phyloP scores from a whole-genome alignment of 2,888 invertebrate species.

The Eretmocerus hayati region DNA sequence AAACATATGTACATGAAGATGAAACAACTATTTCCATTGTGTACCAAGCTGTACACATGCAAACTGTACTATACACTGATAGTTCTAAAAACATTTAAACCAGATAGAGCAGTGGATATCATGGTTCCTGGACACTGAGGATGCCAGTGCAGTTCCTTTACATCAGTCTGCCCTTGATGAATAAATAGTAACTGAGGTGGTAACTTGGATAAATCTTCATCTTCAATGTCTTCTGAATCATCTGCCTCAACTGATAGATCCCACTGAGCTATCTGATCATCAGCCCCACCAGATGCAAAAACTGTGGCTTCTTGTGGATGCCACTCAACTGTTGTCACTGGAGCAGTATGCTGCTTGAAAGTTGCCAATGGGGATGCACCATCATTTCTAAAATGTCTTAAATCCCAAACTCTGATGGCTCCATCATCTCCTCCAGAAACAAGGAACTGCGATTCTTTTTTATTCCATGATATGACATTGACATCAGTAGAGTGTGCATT shows the following conservation, averaged over 20 bases:
- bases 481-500: conserved; percentile 88
- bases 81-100: conserved; percentile 95
- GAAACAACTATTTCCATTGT: conserved; percentile 8
- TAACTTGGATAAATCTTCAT: conserved; percentile 51
- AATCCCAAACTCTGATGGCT: conserved; percentile 89
- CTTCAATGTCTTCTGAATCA: conserved; percentile 51
- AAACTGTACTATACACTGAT: conserved; percentile 79
- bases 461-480: conserved; percentile 98
- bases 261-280: conserved; percentile 95
- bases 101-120: conserved; percentile 88
- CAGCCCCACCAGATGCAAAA: conserved; percentile 86
- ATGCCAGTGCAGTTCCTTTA: conserved; percentile 99
- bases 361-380: conserved; percentile 71
- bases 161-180: conserved; percentile 95
- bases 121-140: conserved; percentile 88
- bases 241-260: conserved; percentile 89
- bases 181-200: conserved; percentile 96
- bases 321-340: conserved; percentile 96
- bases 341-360: conserved; percentile 91
- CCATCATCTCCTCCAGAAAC: conserved; percentile 90
- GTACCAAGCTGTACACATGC: conserved; percentile 16
- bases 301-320: conserved; percentile 88
- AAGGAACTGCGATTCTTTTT: conserved; percentile 61
- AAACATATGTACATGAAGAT: too few species aligned
- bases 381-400: conserved; percentile 72